Evolutionary conservation across 2,888 invertebrate genomes (phyloP), one percentile per base, ranked within the genome.

Genomic region (Cryptus armator): DNA sequence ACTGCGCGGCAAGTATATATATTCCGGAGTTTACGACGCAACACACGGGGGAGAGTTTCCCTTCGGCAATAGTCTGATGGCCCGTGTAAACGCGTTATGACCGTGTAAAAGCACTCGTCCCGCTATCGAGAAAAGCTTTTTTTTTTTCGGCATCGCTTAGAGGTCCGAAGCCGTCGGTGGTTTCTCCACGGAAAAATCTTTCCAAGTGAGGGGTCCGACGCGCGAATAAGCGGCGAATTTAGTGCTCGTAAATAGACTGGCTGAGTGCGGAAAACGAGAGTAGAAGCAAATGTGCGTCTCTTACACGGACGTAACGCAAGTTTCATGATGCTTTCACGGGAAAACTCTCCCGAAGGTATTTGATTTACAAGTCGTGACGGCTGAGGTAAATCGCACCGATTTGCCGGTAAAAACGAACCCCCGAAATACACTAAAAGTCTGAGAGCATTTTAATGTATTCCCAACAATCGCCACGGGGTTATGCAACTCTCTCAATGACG

Each of bases 31-130:
- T 82, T 82, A 85, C 75, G 79, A 71, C 70, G 16, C 56, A 37
- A 59, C 16, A 46, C 46, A 59, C n/a, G 44, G 14, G 66, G 48
- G 48, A 78, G 29, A 29, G 43, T 80, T 84, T 67, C 67, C 71
- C 19, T 83, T 56, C 64, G 66, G 62, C 24, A 59, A 67, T 71
- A 82, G 68, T 79, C 81, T 72, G 84, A 85, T 85, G 64, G 82
- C 51, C 76, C 81, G 66, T 84, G 84, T 81, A 80, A 84, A 83
- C 66, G 82, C 76, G 80, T 87, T 87, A 86, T 80, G 87, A 84
- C 81, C 85, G 72, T 86, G 87, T 87, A 86, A 87, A 87, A 85
- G 83, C 83, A 68, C 68, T 75, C 71, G 81, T 81, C 59, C 46
- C 81, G 44, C 46, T 84, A 77, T 81, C 74, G 76, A 62, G 72